phyloP scores from a whole-genome alignment of 92 coral and sea anemone species.

The Ricordea florida region DNA sequence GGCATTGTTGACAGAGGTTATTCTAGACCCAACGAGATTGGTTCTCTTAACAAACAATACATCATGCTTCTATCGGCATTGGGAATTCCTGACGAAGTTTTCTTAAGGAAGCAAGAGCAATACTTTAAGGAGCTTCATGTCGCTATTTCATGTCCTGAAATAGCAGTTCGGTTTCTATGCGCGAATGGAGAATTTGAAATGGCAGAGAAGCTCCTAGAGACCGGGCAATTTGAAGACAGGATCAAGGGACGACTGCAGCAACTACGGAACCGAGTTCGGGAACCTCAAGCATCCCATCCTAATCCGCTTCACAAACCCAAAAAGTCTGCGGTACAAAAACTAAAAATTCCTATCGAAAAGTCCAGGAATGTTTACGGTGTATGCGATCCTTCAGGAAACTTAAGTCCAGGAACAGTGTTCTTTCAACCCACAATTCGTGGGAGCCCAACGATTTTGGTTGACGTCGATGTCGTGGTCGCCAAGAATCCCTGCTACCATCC shows the following conservation, averaged over 20 bases:
- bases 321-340: conserved; percentile 68
- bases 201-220: conserved; percentile 68
- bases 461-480: conserved; percentile 76
- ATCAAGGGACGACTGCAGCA: conserved; percentile 37
- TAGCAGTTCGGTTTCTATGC: conserved; percentile 67
- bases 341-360: conserved; percentile 77
- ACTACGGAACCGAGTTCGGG: conserved; percentile 62
- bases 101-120: conserved; percentile 65
- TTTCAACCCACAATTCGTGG: conserved; percentile 82
- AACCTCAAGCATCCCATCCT: conserved; percentile 30
- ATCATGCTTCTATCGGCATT: conserved; percentile 87
- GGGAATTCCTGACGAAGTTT: conserved; percentile 71
- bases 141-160: conserved; percentile 59
- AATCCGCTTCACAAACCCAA: conserved; percentile 55
- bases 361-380: conserved; percentile 92
- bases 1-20: conserved; percentile 87
- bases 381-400: conserved; percentile 77
- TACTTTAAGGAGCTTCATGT: conserved; percentile 73
- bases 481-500: conserved; percentile 92
- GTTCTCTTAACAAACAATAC: conserved; percentile 87
- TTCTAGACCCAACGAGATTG: conserved; percentile 84
- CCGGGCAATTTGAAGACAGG: conserved; percentile 16
- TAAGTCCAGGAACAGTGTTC: conserved; percentile 71
- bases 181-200: conserved; percentile 62
- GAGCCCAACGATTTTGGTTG: conserved; percentile 44